Percentiles rank a stretch among this genome's conserved stretches.
phyloP scores from a whole-genome alignment of 2,888 invertebrate species.

The Philaethria dido region DNA sequence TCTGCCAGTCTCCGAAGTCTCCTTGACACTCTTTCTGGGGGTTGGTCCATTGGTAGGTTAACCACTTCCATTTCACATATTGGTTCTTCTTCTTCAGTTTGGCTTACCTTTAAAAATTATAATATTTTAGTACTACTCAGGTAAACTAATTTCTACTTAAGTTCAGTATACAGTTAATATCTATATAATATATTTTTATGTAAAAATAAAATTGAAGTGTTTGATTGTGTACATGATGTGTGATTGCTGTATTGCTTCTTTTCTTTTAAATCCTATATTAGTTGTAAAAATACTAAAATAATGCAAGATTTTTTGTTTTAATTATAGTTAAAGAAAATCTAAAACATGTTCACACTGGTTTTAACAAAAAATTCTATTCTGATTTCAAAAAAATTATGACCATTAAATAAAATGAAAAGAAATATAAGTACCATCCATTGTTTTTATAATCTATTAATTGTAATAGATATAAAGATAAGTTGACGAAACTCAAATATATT shows the following conservation, averaged over 20 bases:
- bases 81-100: constrained; percentile 65
- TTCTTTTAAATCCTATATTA: background rate
- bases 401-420: too few species aligned
- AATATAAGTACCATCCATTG: too few species aligned
- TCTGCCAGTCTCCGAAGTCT: constrained; percentile 88
- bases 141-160: background rate
- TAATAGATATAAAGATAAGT: too few species aligned
- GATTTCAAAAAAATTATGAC: too few species aligned
- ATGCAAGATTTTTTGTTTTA: too few species aligned
- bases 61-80: constrained; percentile 86
- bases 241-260: too few species aligned
- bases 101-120: constrained; percentile 50
- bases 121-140: background rate
- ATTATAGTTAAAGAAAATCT: too few species aligned
- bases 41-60: constrained; percentile 86
- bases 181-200: background rate
- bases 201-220: background rate
- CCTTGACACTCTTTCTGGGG: constrained; percentile 81
- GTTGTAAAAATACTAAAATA: too few species aligned
- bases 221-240: background rate
- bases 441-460: too few species aligned
- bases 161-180: background rate
- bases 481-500: too few species aligned
- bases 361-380: too few species aligned
- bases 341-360: background rate